Evolutionary conservation across 2,113 vertebrate species (phyloP), one percentile per base, ranked within the genome.

Genomic region (Peromyscus californicus): DNA sequence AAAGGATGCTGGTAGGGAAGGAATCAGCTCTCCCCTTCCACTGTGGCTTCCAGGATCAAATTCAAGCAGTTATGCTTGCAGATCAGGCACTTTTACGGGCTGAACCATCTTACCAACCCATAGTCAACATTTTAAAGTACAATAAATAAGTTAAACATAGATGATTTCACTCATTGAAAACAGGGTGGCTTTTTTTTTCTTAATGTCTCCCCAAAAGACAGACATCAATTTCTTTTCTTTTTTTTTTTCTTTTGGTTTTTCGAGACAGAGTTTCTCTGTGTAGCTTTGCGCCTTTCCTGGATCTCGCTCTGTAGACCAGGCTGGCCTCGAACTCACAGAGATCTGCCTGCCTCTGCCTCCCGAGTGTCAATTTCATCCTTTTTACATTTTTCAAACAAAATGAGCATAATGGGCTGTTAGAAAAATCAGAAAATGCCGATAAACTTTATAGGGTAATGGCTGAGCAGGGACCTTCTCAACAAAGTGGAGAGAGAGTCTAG

Each of bases 351-450:
- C 51, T 51, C 51, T 51, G 51, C 51, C 51, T 51, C 51, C 51
- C 10, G 8, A 59, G 13, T n/a, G 61, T 70, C 45, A 16, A 57
- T 89, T 86, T 92, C 51, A 48, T 85, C 76, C 45, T 26, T 72
- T 51, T 87, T 48, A 36, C 21, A 39, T 57, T 22, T 70, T 88
- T 54, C 21, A 88, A 57, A 70, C 10, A 61, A 93, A 94, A 90
- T 83, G 8, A 93, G 70, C 12, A 8, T 75, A 57, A 21, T 61
- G 65, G 19, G 12, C 29, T 61, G 61, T 83, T 67, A 91, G 45
- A 93, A 97, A 70, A 93, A 48, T 90, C 31, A 82, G 36, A 96
- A 92, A 91, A 65, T 65, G 76, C 15, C 84, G 95, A 15, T 51
- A 69, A 61, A 82, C 22, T 65, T 70, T 29, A 69, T 67, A 82